Conservation (phyloP, 2,113 vertebrate species). For the Cyanoramphus novaezelandiae region DNA sequence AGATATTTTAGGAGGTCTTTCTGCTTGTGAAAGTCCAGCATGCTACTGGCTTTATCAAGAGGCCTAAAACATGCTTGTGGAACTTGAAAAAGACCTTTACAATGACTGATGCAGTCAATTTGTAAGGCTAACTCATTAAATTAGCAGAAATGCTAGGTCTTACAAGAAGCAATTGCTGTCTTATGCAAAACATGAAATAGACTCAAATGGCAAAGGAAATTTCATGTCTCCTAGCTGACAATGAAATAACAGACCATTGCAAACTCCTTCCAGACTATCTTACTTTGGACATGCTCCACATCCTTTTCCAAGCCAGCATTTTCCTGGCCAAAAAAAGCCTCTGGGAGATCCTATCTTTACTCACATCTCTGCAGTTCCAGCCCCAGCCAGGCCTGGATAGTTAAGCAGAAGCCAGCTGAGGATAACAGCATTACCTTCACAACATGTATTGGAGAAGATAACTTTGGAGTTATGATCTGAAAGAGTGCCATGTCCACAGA, state of each 20-base stretch:
- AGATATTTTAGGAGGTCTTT: slow-evolving; percentile 41
- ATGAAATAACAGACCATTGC: neutral
- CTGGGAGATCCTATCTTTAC: neutral
- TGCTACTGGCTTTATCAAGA: neutral
- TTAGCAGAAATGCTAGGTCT: neutral
- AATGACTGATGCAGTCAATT: neutral
- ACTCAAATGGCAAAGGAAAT: neutral
- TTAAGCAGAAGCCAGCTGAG: neutral
- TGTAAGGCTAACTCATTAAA: neutral
- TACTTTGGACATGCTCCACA: neutral
- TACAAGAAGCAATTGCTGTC: neutral
- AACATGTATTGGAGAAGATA: neutral
- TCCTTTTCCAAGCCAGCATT: neutral
- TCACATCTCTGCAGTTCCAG: neutral
- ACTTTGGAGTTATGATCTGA: neutral
- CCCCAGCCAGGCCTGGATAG: neutral
- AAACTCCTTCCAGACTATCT: slow-evolving; percentile 1
- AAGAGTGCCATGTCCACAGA: neutral
- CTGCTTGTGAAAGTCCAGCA: slow-evolving; percentile 7
- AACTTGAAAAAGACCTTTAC: neutral
- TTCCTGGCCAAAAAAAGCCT: neutral
- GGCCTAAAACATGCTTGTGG: neutral
- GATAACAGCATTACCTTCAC: neutral
- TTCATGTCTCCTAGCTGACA: neutral
- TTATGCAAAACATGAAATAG: neutral